These are phyloP conservation scores for Bicyclus anynana DNA, from an alignment of 1,140 invertebrate species.

Conservation along the genomic window DNA sequence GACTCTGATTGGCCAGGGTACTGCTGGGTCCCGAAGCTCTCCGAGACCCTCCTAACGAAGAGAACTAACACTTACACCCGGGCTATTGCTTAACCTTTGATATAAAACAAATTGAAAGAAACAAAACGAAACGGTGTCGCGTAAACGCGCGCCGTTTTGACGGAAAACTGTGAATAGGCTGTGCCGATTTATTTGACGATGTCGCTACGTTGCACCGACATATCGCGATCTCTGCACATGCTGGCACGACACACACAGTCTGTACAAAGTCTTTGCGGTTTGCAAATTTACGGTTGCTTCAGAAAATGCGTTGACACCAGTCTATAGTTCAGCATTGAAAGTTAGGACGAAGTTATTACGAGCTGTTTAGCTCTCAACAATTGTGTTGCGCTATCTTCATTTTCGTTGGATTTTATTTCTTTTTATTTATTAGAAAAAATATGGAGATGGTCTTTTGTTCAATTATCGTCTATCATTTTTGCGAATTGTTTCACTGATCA, in stretches of 20 bases:
- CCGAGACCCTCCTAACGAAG: conserved; percentile 46
- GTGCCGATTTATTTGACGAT: conserved; percentile 53
- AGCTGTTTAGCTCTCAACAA: conserved; percentile 44
- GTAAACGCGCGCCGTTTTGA: conserved; percentile 63
- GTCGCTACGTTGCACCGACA: conserved; percentile 78
- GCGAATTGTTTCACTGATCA: conserved; percentile 12
- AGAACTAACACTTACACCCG: conserved; percentile 55
- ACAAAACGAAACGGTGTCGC: conserved; percentile 65
- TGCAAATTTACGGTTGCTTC: conserved; percentile 87
- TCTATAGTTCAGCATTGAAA: conserved; percentile 89
- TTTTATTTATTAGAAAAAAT: background rate
- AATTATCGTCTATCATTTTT: conserved; percentile 65
- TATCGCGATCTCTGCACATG: conserved; percentile 88
- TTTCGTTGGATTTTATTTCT: conserved; percentile 6
- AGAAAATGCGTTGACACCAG: conserved; percentile 91
- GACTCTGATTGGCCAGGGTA: conserved; percentile 67
- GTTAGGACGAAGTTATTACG: conserved; percentile 28
- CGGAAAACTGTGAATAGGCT: conserved; percentile 44
- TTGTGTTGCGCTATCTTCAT: conserved; percentile 32
- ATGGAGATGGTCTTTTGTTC: conserved; percentile 24
- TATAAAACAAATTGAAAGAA: conserved; percentile 74
- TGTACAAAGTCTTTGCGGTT: conserved; percentile 25
- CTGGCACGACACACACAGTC: conserved; percentile 54
- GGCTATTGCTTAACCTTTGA: conserved; percentile 70
- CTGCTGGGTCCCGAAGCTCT: conserved; percentile 42